Base-by-base conservation (phyloP, 2,113 vertebrate genomes). In the Paralichthys olivaceus region DNA sequence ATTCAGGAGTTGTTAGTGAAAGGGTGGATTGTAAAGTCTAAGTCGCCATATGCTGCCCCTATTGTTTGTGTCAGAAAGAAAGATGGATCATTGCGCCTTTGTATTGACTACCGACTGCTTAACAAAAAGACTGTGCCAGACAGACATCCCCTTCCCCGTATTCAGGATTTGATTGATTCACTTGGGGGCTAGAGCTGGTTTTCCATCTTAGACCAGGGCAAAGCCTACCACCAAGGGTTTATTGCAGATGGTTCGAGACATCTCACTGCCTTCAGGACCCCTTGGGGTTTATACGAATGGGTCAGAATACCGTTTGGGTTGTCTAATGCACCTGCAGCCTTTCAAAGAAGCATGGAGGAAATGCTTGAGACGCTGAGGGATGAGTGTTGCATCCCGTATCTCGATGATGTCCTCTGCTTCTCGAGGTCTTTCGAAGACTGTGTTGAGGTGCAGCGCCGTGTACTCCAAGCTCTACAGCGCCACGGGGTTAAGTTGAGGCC, bases 151-250 rank as follows among this genome's bases (percentile, higher is more conserved):
- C 43, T 45, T 17, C 61, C 60, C 4, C 7, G 8, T 1, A 82
- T 69, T 4, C 78, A 80, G 40, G 71, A 80, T 34, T 29, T 71
- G 11, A 60, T 29, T 1, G 56, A 81, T 47, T 67, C 62, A 0
- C 68, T 80, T 2, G 37, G 78, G 1, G 65, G 65, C 0, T 72
- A 72, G 7, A 51, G 26, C 34, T 77, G 68, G 73, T 63, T 77
- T n/a, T n/a, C n/a, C n/a, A n/a, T n/a, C n/a, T n/a, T n/a, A n/a
- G n/a, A n/a, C n/a, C n/a, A n/a, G n/a, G n/a, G n/a, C n/a, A n/a
- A n/a, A n/a, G n/a, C n/a, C n/a, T n/a, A n/a, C n/a, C n/a, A n/a
- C n/a, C n/a, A n/a, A n/a, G n/a, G n/a, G n/a, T n/a, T n/a, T n/a
- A n/a, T n/a, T n/a, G n/a, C n/a, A n/a, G n/a, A n/a, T n/a, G n/a